These are phyloP conservation scores for Brachymystax lenok DNA, from an alignment of 2,797 vertebrate species.

Conservation along the genomic window DNA sequence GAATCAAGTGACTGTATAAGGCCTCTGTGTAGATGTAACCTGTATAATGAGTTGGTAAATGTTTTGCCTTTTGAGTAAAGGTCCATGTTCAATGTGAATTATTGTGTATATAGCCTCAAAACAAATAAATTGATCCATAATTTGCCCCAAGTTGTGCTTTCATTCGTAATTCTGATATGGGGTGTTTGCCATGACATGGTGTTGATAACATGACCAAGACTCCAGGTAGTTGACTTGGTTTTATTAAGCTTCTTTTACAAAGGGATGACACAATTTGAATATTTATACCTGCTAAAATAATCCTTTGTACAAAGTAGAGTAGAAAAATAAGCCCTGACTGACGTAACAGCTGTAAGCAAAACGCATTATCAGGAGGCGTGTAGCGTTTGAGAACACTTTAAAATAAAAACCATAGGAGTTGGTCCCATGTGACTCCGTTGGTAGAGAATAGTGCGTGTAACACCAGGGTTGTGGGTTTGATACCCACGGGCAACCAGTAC, in stretches of 20 bases:
- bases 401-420: neutral
- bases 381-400: too few species aligned
- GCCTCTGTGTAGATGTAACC: too few species aligned
- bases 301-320: slow-evolving; percentile 3
- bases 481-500: too few species aligned
- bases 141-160: neutral
- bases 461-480: too few species aligned
- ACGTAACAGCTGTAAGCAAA: neutral
- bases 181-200: neutral
- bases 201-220: neutral
- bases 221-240: slow-evolving; percentile 21
- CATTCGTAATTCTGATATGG: neutral
- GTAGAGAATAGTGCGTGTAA: too few species aligned
- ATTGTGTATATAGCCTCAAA: slow-evolving; percentile 60
- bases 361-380: neutral
- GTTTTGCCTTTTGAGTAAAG: neutral
- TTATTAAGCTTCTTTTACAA: slow-evolving; percentile 27
- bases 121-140: slow-evolving; percentile 18
- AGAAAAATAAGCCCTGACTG: too few species aligned
- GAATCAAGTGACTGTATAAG: too few species aligned
- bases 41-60: neutral
- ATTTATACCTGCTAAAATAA: slow-evolving; percentile 35
- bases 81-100: slow-evolving; percentile 35
- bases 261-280: slow-evolving; percentile 29
- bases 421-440: too few species aligned